Percentiles rank a stretch among this genome's conserved stretches.
phyloP scores from a whole-genome alignment of 2,888 invertebrate genomes.

The Laspeyria flexula region DNA sequence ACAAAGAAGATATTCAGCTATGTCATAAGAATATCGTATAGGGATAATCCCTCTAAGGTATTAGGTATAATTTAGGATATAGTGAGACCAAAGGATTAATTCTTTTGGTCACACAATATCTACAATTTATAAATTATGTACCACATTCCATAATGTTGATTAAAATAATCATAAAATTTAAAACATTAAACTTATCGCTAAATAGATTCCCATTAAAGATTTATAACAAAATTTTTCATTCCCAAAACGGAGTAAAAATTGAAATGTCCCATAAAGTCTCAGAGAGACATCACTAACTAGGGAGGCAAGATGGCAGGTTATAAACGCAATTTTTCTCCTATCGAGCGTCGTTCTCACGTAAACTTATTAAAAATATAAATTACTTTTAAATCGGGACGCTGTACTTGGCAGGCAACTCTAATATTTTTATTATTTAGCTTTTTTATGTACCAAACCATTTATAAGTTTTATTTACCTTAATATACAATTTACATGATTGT shows the following conservation, averaged over 20 bases:
- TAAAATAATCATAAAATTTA: too few relatives aligned
- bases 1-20: too few relatives aligned
- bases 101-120: too few relatives aligned
- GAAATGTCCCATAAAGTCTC: constrained; percentile 2
- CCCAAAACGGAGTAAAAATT: neutral
- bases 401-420: constrained; percentile 20
- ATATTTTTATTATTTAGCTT: constrained; percentile 3
- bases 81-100: too few relatives aligned
- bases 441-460: neutral
- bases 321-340: constrained; percentile 37
- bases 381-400: constrained; percentile 25
- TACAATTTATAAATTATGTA: too few relatives aligned
- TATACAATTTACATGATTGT: too few relatives aligned
- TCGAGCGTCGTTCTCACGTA: constrained; percentile 26
- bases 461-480: neutral
- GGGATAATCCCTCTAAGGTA: too few relatives aligned
- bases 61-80: too few relatives aligned
- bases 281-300: constrained; percentile 7
- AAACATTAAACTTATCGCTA: too few relatives aligned
- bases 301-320: constrained; percentile 26
- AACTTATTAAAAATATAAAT: constrained; percentile 44
- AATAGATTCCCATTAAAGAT: neutral
- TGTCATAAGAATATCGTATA: too few relatives aligned
- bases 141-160: too few relatives aligned
- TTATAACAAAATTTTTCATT: neutral